Conservation (phyloP, 2,797 vertebrate species). For the Chaenodraco wilsoni region DNA sequence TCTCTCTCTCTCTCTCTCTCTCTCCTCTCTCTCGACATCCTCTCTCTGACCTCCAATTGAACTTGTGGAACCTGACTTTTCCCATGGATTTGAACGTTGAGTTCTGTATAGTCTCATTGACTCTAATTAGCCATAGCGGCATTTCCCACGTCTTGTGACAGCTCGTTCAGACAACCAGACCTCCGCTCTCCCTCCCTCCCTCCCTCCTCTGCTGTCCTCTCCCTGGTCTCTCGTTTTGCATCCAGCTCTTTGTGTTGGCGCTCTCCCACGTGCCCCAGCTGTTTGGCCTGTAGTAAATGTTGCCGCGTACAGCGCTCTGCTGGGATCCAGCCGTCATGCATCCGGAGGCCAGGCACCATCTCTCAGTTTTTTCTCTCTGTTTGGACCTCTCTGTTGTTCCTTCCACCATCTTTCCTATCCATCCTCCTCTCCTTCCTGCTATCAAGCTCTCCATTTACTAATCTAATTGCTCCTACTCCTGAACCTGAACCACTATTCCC, state of each 20-base stretch:
- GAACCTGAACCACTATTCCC: slow-evolving; percentile 32
- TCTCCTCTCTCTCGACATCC: not conserved
- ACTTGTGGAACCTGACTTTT: slow-evolving; percentile 52
- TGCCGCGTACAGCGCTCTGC: slow-evolving; percentile 47
- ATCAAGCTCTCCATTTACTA: slow-evolving; percentile 24
- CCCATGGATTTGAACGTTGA: slow-evolving; percentile 49
- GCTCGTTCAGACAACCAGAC: slow-evolving; percentile 58
- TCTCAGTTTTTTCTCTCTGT: slow-evolving; percentile 7
- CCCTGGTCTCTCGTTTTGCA: slow-evolving; percentile 17
- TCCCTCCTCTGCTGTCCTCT: not conserved
- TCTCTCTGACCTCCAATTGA: slow-evolving; percentile 54
- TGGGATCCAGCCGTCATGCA: slow-evolving; percentile 41
- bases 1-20: slow-evolving; percentile 13
- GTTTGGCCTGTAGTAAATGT: slow-evolving; percentile 74
- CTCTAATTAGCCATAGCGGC: slow-evolving; percentile 68
- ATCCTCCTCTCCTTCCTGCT: not conserved
- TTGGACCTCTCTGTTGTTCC: slow-evolving; percentile 7
- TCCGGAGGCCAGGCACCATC: slow-evolving; percentile 30
- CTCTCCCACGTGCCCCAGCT: slow-evolving; percentile 65
- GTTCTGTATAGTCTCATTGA: slow-evolving; percentile 51
- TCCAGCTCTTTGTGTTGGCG: slow-evolving; percentile 62
- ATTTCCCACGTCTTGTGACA: slow-evolving; percentile 74
- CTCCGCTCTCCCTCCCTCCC: slow-evolving; percentile 1
- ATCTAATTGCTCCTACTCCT: slow-evolving; percentile 53
- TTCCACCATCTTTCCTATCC: slow-evolving; percentile 20